Conservation (phyloP, 2,888 invertebrate species). For the Cryptophagus acutangulus region DNA sequence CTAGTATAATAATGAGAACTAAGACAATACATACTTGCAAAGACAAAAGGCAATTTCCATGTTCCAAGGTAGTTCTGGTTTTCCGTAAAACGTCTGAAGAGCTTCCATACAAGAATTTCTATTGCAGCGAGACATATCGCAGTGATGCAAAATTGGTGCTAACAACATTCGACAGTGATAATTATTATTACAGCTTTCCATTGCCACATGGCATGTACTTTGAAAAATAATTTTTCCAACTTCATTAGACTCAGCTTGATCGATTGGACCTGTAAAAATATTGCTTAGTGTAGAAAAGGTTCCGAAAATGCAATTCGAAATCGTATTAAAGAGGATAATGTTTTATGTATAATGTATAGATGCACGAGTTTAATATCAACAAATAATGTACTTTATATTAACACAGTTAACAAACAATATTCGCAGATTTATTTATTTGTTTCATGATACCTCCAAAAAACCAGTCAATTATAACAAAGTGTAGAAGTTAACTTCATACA, state of each 20-base stretch:
- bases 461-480: background rate
- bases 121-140: slow-evolving; percentile 72
- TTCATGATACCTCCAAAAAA: no score
- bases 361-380: no score
- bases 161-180: slow-evolving; percentile 71
- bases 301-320: no score
- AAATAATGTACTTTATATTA: no score
- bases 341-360: no score
- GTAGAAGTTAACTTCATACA: no score
- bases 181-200: slow-evolving; percentile 78
- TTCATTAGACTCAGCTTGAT: slow-evolving; percentile 53
- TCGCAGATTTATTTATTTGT: no score
- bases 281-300: no score
- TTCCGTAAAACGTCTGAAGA: slow-evolving; percentile 78
- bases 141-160: slow-evolving; percentile 80
- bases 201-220: slow-evolving; percentile 83
- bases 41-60: slow-evolving; percentile 88
- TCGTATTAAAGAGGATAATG: no score
- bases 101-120: slow-evolving; percentile 85
- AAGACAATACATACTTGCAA: slow-evolving; percentile 77
- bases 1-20: no score
- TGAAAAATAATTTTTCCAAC: slow-evolving; percentile 49
- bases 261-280: slow-evolving; percentile 42
- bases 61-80: slow-evolving; percentile 74
- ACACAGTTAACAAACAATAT: no score